phyloP scores from a whole-genome alignment of 2,113 vertebrate genomes.

The Anas platyrhynchos region DNA sequence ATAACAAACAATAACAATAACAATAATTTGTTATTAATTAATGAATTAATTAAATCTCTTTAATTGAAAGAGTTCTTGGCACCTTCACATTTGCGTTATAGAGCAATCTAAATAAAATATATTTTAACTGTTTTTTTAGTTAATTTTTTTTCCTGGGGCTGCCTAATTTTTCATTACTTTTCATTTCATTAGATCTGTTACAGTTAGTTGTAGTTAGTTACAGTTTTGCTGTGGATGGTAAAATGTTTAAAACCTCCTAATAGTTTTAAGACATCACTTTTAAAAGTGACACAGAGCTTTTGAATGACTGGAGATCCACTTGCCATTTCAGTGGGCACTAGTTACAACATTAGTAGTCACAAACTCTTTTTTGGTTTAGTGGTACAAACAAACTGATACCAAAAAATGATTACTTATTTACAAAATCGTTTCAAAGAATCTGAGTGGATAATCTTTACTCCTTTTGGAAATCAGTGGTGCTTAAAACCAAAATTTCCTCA shows the following conservation, averaged over 20 bases:
- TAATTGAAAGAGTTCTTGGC: slow-evolving; percentile 5
- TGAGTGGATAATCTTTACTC: not conserved
- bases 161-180: slow-evolving; percentile 32
- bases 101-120: not conserved
- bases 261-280: not conserved
- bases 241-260: not conserved
- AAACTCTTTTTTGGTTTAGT: not conserved
- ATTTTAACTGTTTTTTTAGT: not conserved
- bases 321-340: not conserved
- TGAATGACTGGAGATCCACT: not conserved
- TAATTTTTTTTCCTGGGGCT: slow-evolving; percentile 39
- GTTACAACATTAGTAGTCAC: not conserved
- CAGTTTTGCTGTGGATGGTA: slow-evolving; percentile 29
- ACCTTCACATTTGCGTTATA: slow-evolving; percentile 2
- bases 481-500: not conserved
- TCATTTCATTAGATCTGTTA: no score
- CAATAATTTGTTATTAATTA: no score
- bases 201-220: not conserved
- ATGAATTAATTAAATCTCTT: not conserved
- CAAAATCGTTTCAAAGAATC: not conserved
- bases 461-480: not conserved
- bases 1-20: no score
- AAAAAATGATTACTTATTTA: not conserved
- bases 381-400: not conserved
- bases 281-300: not conserved